A percentile compares a stretch with the other conserved stretches of the same genome.
phyloP scores from a whole-genome alignment of 2,888 invertebrate genomes.

The Mimachlamys varia region DNA sequence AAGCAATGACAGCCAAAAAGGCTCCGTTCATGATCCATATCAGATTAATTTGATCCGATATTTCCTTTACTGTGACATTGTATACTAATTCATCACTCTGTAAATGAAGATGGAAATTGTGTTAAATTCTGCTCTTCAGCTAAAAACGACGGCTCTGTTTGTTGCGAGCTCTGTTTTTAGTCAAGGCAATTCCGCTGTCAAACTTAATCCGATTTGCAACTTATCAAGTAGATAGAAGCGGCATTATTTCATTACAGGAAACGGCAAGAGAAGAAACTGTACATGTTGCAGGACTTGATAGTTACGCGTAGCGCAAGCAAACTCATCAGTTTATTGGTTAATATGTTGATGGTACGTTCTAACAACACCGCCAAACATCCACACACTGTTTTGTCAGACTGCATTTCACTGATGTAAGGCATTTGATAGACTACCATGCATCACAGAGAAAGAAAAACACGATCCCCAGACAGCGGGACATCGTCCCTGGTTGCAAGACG shows the following conservation, averaged over 20 bases:
- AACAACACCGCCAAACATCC: not conserved
- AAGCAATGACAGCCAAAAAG: not conserved
- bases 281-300: not conserved
- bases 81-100: not conserved
- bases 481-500: not conserved
- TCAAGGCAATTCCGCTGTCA: slow-evolving; percentile 2
- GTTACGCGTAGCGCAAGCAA: not conserved
- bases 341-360: not conserved
- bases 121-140: not conserved
- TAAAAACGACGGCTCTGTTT: not conserved
- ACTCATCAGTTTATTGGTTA: not conserved
- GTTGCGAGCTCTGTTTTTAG: not conserved
- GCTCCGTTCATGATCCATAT: not conserved
- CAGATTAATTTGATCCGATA: not conserved
- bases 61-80: not conserved
- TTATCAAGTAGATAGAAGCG: slow-evolving; percentile 27
- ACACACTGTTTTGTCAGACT: not conserved
- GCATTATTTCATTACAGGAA: not conserved
- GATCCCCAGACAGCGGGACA: not conserved
- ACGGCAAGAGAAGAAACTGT: not conserved
- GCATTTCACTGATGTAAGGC: not conserved
- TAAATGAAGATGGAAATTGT: not conserved
- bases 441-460: too few relatives aligned
- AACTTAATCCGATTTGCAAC: not conserved
- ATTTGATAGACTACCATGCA: not conserved